Base-by-base conservation (phyloP, 2,888 invertebrate genomes). In the Eutolmus rufibarbis region DNA sequence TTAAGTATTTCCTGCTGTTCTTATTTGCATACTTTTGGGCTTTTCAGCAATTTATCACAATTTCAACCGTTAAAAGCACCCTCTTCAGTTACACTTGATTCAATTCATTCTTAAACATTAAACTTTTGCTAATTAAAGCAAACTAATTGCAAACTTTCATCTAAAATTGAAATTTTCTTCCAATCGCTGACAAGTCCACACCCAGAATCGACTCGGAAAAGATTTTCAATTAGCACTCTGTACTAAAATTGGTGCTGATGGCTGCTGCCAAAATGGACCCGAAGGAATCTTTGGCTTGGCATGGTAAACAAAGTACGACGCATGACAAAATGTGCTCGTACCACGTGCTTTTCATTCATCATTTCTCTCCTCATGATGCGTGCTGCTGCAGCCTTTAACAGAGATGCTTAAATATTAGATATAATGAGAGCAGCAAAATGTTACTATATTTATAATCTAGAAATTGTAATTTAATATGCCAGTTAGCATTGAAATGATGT, bases 201-300 rank as follows among this genome's bases (percentile, higher is more conserved):
- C 81, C 81, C 81, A 81, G 56, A 56, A 81, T 28, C 51, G 56
- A 81, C 14, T 81, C 51, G 16, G 81, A 81, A 31, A 56, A 51
- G 56, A 51, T 56, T 57, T 81, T 28, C 56, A 78, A 56, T 81
- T 81, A 81, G 81, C 31, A 81, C 81, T 46, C 8, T 28, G 81
- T 81, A 31, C 81, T 81, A 81, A 81, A 81, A 81, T 31, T 31
- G 56, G 31, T 66, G 56, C 56, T 51, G 43, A 46, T 46, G 51
- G 40, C 81, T 56, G 56, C 56, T 19, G 23, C 34, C 57, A 51
- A 40, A 23, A 81, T 81, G 81, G 81, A 81, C 81, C 81, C 56
- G 34, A 34, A 56, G 5, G 28, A 31, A 9, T 56, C 5, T 9
- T 9, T 31, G 34, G 56, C 46, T 31, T 81, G n/a, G 56, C 19